phyloP scores from a whole-genome alignment of 2,797 vertebrate species.

The Buceros bicornis region DNA sequence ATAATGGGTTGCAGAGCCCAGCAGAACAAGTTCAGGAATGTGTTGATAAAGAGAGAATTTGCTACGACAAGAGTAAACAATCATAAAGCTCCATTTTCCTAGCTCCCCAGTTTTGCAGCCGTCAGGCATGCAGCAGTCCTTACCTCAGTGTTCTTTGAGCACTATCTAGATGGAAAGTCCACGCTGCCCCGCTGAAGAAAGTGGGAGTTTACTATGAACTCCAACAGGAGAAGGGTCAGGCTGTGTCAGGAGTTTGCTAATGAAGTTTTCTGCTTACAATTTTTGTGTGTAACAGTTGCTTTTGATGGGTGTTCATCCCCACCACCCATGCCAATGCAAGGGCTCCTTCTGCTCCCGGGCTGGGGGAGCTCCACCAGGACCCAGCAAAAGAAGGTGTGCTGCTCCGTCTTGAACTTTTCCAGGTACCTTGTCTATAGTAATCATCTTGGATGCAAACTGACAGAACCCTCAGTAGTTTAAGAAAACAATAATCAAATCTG shows the following conservation, averaged over 20 bases:
- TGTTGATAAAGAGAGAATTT: not conserved
- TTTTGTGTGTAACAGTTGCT: not conserved
- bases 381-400: rapidly evolving
- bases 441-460: not conserved
- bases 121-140: not conserved
- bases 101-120: not conserved
- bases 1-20: not conserved
- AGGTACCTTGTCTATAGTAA: not conserved
- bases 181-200: not conserved
- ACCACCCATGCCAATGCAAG: not conserved
- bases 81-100: not conserved
- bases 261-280: not conserved
- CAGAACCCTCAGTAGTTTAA: not conserved
- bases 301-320: rapidly evolving
- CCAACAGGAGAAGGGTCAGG: not conserved
- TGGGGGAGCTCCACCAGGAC: not conserved
- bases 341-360: not conserved
- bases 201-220: not conserved
- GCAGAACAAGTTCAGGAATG: not conserved
- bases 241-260: not conserved
- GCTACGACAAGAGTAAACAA: not conserved
- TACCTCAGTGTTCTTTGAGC: not conserved
- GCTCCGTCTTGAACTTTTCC: not conserved
- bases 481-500: not conserved
- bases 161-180: not conserved